Conservation (phyloP, 2,888 invertebrate genomes). For the Odontocerum albicorne region DNA sequence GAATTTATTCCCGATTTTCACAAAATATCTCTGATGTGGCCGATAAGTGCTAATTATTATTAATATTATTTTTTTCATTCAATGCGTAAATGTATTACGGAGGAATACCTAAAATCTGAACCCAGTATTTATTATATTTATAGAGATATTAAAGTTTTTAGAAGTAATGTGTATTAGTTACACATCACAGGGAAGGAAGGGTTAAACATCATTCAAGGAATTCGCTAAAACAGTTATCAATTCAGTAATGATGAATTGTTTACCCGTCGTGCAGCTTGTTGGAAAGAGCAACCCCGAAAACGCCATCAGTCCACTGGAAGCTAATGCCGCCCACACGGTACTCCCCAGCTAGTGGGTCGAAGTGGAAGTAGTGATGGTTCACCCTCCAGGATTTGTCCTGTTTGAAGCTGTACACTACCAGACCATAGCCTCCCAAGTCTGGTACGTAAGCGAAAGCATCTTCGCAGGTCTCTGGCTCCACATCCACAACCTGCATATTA, state of each 20-base stretch:
- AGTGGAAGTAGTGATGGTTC: constrained; percentile 80
- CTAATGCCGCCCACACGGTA: constrained; percentile 76
- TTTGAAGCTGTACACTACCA: constrained; percentile 76
- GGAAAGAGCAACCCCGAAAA: constrained; percentile 74
- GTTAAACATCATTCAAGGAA: no score
- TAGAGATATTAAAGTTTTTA: no score
- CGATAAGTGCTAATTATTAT: no score
- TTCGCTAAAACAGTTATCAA: not conserved
- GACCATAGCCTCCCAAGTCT: constrained; percentile 73
- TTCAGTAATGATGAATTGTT: constrained; percentile 33
- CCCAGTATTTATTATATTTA: no score
- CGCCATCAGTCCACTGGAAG: constrained; percentile 86
- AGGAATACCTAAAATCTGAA: no score
- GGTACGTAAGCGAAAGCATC: constrained; percentile 78
- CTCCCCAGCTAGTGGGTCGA: constrained; percentile 76
- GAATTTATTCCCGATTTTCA: no score
- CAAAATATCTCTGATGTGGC: no score
- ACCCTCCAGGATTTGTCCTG: constrained; percentile 78
- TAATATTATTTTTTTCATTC: no score
- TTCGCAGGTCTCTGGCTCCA: constrained; percentile 68
- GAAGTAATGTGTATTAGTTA: no score
- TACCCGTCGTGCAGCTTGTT: constrained; percentile 60
- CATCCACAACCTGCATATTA: constrained; percentile 75
- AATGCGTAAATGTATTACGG: no score
- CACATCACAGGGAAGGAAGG: no score